Evolutionary conservation across 2,797 vertebrate genomes (phyloP).

Genomic region (Takifugu rubripes): DNA sequence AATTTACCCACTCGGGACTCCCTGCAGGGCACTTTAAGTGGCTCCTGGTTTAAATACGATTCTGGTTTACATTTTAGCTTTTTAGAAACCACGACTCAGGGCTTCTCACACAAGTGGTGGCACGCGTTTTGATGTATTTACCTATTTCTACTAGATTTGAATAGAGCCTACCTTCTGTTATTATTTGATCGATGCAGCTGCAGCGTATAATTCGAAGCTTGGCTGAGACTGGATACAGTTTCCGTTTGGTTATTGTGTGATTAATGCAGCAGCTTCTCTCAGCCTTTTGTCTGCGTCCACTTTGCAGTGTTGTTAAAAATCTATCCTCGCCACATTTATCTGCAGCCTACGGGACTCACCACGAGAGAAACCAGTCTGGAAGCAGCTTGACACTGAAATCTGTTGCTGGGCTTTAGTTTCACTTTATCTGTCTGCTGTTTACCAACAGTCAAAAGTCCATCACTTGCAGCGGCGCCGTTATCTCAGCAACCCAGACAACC

Average conservation of each 20-base stretch:
- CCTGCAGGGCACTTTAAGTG: neutral
- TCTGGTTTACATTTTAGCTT: neutral
- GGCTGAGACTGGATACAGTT: neutral
- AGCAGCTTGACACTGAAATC: conserved; percentile 61
- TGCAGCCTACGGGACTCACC: conserved; percentile 23
- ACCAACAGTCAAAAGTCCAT: conserved; percentile 68
- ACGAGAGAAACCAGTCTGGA: conserved; percentile 62
- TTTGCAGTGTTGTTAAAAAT: conserved; percentile 26
- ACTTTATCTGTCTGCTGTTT: conserved; percentile 70
- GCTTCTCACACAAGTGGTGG: too few relatives aligned
- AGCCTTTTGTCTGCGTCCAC: conserved; percentile 19
- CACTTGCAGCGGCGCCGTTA: conserved; percentile 65
- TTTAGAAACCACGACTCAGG: too few relatives aligned
- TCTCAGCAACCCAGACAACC: conserved; percentile 63
- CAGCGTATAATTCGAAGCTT: neutral
- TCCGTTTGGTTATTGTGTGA: conserved; percentile 19
- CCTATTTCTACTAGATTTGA: too few relatives aligned
- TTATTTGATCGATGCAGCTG: too few relatives aligned
- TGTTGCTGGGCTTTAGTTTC: conserved; percentile 51
- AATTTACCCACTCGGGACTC: too few relatives aligned
- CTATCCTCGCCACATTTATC: conserved; percentile 32
- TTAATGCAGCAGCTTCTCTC: conserved; percentile 12
- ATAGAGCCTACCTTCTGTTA: too few relatives aligned
- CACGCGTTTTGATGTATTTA: too few relatives aligned
- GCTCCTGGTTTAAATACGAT: neutral